Base-by-base conservation (phyloP, 2,797 vertebrate genomes). In the Sphenopsis melanotis region DNA sequence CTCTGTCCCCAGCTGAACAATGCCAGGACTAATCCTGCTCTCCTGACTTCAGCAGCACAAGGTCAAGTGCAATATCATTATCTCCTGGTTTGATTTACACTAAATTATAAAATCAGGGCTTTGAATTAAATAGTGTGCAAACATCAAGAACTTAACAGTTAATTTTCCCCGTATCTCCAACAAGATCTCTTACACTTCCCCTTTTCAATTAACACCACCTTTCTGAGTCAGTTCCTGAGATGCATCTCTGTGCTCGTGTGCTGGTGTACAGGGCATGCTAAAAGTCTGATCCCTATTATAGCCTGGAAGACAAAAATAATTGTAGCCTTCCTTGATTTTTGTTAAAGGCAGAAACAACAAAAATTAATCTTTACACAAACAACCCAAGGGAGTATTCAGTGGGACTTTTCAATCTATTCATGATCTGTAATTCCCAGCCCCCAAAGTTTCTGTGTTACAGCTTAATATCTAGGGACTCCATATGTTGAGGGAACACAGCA, bases 321-420 rank as follows among this genome's bases (percentile, higher is more conserved):
- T 95, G 93, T 88, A 95, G 91, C 93, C 88, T 97, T 92, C 83
- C 95, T 97, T 96, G 94, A 96, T 94, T 97, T 97, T 95, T 97
- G 82, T 93, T 72, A 92, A 95, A 97, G 93, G 93, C 91, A 97
- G 94, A 96, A 97, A 94, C 86, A 97, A 97, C 91, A 97, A 97
- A 94, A 97, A 97, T 95, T 96, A 97, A 97, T 95, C 94, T 97
- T 97, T 97, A 95, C 89, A 96, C 85, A 93, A 93, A 96, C 95
- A 95, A 97, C 98, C 96, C 97, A 87, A 88, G 96, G 95, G 98
- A 97, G 71, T 72, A 91, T 97, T 98, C 98, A 98, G 96, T 96
- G 94, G 96, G 97, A 97, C 97, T 98, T 98, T 98, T 97, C 98
- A 98, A 97, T 98, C 98, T 98, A 98, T 98, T 98, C 97, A 98